Evolutionary conservation across 2,797 vertebrate genomes (phyloP).

Genomic region (Lepidocolaptes lacrymiger): DNA sequence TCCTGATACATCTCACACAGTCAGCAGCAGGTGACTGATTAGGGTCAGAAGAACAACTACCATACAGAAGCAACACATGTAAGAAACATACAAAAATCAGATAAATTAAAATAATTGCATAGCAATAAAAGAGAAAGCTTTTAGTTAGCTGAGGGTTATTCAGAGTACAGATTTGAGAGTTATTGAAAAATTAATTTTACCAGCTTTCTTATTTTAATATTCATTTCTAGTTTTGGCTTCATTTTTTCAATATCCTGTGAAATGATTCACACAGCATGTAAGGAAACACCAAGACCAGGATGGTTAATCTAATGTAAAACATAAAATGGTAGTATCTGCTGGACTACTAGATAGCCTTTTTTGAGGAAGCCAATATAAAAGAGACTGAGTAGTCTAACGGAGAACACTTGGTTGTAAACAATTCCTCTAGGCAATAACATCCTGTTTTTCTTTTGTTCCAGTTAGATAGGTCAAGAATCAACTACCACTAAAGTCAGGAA

Average conservation of each 20-base stretch:
- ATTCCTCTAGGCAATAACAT: slow-evolving; percentile 24
- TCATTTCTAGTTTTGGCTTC: not conserved
- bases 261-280: not conserved
- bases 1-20: not conserved
- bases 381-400: not conserved
- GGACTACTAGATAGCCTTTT: not conserved
- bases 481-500: not conserved
- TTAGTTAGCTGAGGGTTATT: not conserved
- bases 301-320: not conserved
- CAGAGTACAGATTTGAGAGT: not conserved
- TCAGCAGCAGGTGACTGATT: not conserved
- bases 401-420: slow-evolving; percentile 7
- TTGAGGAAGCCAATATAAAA: not conserved
- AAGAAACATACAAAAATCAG: not conserved
- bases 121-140: not conserved
- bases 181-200: not conserved
- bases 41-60: not conserved
- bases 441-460: slow-evolving; percentile 51
- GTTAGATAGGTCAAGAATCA: slow-evolving; percentile 34
- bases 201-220: not conserved
- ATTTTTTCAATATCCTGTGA: not conserved
- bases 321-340: not conserved
- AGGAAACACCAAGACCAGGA: not conserved
- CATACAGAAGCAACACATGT: not conserved
- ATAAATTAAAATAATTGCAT: not conserved